Conservation (phyloP, 1,140 invertebrate genomes). For the Listronotus bonariensis region DNA sequence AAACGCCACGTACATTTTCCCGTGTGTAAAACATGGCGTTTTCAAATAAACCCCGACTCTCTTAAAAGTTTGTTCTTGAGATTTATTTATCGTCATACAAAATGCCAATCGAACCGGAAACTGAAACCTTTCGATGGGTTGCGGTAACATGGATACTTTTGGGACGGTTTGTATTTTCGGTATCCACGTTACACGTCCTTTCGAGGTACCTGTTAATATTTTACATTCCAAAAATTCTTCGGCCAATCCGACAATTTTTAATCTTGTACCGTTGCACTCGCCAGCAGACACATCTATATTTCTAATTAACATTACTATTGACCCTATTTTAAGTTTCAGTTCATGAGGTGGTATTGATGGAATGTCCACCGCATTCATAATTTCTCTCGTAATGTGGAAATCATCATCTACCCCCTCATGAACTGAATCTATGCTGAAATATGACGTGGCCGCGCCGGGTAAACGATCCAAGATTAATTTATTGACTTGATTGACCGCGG, state of each 20-base stretch:
- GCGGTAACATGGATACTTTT: too few species aligned
- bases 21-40: too few species aligned
- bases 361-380: background rate
- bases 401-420: background rate
- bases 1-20: too few species aligned
- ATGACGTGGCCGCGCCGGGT: background rate
- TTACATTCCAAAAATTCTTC: background rate
- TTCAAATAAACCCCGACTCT: too few species aligned
- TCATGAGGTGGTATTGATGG: background rate
- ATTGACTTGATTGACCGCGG: background rate
- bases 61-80: too few species aligned
- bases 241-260: background rate
- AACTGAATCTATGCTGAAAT: background rate
- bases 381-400: background rate
- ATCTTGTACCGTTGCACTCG: slow-evolving; percentile 8
- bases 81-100: too few species aligned
- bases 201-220: background rate
- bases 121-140: too few species aligned
- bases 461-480: background rate
- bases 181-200: background rate
- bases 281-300: background rate
- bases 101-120: too few species aligned
- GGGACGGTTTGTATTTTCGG: too few species aligned
- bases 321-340: background rate
- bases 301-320: slow-evolving; percentile 1